These are phyloP conservation scores for Phragmatobia fuliginosa DNA, from an alignment of 2,888 invertebrate species.

Conservation along the genomic window DNA sequence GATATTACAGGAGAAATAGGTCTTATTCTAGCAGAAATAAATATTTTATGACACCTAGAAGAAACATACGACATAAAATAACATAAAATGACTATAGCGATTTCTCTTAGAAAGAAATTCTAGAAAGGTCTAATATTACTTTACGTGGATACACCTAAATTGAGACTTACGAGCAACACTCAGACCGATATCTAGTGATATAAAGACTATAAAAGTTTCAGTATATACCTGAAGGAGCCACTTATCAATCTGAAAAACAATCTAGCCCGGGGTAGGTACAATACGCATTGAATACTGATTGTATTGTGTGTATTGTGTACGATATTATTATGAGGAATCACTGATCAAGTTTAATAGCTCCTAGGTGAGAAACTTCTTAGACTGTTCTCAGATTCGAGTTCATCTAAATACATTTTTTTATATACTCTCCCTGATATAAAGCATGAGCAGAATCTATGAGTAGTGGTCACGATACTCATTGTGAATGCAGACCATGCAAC, in stretches of 20 bases:
- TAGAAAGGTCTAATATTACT: neutral
- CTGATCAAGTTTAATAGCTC: neutral
- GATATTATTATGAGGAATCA: neutral
- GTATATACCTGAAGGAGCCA: neutral
- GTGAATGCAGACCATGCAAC: no score
- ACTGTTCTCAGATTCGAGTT: neutral
- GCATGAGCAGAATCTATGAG: no score
- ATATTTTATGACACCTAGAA: neutral
- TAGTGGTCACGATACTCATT: no score
- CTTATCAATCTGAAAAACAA: neutral
- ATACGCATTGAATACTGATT: neutral
- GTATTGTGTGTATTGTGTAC: neutral
- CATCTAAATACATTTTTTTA: neutral
- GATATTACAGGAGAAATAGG: no score
- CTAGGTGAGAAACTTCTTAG: neutral
- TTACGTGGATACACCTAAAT: neutral
- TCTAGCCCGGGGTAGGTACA: neutral
- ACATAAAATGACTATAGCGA: neutral
- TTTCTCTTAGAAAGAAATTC: conserved; percentile 1
- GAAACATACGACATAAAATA: neutral
- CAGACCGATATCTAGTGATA: neutral
- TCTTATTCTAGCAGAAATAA: no score
- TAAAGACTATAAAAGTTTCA: neutral
- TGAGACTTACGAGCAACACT: neutral
- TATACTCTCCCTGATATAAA: neutral